These are phyloP conservation scores for Atlantisia rogersi DNA, from an alignment of 2,113 vertebrate genomes.

Conservation along the genomic window DNA sequence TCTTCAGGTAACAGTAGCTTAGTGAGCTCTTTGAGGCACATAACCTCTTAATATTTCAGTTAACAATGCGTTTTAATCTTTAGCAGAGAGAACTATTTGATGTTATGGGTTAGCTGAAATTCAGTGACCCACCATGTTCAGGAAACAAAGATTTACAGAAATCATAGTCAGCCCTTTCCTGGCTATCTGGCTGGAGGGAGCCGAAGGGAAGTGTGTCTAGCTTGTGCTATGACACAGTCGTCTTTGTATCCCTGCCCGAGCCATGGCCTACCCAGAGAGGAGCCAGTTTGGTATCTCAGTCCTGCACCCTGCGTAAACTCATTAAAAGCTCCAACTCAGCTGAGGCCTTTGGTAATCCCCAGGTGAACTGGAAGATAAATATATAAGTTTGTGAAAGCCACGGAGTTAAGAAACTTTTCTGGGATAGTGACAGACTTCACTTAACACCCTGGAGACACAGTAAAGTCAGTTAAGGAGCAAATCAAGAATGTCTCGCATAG, in stretches of 20 bases:
- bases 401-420: slow-evolving; percentile 4
- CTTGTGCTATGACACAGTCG: neutral
- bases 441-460: slow-evolving; percentile 41
- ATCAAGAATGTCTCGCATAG: slow-evolving; percentile 44
- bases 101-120: neutral
- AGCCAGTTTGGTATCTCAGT: neutral
- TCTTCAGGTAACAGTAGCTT: neutral
- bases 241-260: neutral
- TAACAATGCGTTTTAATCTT: neutral
- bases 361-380: slow-evolving; percentile 24
- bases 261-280: neutral
- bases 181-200: neutral
- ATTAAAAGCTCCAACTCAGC: neutral
- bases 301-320: neutral
- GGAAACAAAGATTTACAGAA: neutral
- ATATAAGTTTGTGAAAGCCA: slow-evolving; percentile 16
- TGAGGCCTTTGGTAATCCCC: neutral
- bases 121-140: neutral
- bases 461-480: slow-evolving; percentile 44
- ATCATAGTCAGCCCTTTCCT: neutral
- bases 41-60: neutral
- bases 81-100: neutral
- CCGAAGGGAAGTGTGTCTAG: neutral
- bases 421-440: slow-evolving; percentile 55
- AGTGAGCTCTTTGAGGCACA: accelerated